These are phyloP conservation scores for Ceratotherium simum DNA, from an alignment of 2,113 vertebrate genomes.

Conservation along the genomic window DNA sequence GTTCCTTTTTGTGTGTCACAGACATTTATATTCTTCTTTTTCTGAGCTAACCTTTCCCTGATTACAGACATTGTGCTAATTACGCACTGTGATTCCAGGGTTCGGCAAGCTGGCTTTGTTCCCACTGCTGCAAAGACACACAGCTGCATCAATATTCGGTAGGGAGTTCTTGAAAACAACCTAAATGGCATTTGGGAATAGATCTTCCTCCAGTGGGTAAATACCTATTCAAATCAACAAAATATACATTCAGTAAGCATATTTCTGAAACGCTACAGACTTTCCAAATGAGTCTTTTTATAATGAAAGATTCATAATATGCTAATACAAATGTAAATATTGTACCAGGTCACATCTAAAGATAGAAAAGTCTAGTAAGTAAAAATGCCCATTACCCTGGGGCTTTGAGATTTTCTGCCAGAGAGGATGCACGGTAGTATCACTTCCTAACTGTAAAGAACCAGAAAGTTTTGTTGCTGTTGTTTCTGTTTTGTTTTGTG, in stretches of 20 bases:
- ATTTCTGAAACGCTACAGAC: conserved; percentile 53
- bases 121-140: conserved; percentile 24
- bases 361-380: conserved; percentile 25
- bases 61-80: conserved; percentile 59
- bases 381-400: conserved; percentile 1
- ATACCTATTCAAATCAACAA: conserved; percentile 64
- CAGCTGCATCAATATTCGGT: conserved; percentile 60
- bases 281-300: conserved; percentile 48
- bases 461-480: background rate
- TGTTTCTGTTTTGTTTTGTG: background rate
- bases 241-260: conserved; percentile 54
- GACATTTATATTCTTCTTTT: conserved; percentile 52
- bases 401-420: background rate
- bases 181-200: conserved; percentile 68
- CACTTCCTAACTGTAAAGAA: background rate
- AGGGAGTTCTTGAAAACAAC: conserved; percentile 65
- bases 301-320: conserved; percentile 69
- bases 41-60: conserved; percentile 63
- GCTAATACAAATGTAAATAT: conserved; percentile 56
- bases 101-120: conserved; percentile 68
- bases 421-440: background rate
- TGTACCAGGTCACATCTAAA: background rate
- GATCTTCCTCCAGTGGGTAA: conserved; percentile 57
- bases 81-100: conserved; percentile 33
- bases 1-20: background rate